Conservation (phyloP, 1,140 invertebrate genomes). For the Zaprionus ghesquierei region DNA sequence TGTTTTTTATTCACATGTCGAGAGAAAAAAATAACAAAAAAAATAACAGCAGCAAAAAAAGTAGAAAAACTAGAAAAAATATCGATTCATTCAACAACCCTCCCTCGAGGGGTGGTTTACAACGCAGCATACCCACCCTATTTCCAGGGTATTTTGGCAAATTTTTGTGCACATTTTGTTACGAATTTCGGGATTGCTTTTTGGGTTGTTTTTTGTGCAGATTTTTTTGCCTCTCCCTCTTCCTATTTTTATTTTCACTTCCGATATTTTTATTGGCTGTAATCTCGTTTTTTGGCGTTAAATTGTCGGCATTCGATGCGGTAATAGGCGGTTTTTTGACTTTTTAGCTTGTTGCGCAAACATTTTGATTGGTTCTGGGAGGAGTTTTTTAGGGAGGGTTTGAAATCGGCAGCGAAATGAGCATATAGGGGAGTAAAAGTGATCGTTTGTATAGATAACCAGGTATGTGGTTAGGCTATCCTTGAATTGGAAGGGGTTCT, state of each 20-base stretch:
- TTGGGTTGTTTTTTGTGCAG: conserved; percentile 24
- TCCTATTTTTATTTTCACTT: neutral
- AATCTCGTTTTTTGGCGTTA: conserved; percentile 66
- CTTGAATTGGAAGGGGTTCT: neutral
- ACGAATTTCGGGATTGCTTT: conserved; percentile 29
- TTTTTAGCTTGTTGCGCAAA: conserved; percentile 40
- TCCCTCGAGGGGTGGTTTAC: conserved; percentile 58
- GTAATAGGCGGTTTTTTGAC: conserved; percentile 67
- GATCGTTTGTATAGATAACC: neutral
- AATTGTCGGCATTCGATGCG: conserved; percentile 50
- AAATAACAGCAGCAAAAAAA: neutral
- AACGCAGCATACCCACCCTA: conserved; percentile 44
- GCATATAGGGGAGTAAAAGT: neutral
- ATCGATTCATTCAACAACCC: conserved; percentile 69
- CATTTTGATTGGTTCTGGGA: conserved; percentile 60
- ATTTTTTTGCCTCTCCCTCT: conserved; percentile 28
- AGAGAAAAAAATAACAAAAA: conserved; percentile 1
- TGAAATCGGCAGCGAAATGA: neutral
- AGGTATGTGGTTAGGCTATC: too few species aligned
- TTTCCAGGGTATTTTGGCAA: conserved; percentile 21
- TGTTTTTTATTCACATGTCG: conserved; percentile 73
- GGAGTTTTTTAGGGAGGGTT: neutral
- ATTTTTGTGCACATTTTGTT: conserved; percentile 39
- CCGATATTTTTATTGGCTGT: conserved; percentile 69
- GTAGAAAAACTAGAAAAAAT: conserved; percentile 15